Percentiles rank a stretch among this genome's conserved stretches.
These are phyloP conservation scores for Boulengeromyrus knoepffleri DNA, from an alignment of 2,113 vertebrate species.

Conservation along the genomic window DNA sequence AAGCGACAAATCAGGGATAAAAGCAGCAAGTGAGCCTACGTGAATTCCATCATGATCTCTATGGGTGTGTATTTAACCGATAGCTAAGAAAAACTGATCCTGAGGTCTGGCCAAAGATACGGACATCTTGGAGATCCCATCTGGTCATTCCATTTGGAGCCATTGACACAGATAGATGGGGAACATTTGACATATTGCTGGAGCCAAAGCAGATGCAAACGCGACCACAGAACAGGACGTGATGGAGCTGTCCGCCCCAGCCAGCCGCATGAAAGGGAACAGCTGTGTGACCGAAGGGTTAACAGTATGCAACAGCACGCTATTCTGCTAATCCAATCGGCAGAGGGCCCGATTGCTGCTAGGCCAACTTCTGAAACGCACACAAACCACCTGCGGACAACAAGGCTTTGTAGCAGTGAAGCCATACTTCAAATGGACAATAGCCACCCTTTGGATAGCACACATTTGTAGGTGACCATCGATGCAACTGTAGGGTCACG, in stretches of 20 bases:
- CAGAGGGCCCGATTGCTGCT: constrained; percentile 8
- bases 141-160: neutral
- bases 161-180: neutral
- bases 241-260: constrained; percentile 31
- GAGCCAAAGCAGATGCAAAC: neutral
- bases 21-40: neutral
- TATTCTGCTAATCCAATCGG: constrained; percentile 46
- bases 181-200: neutral
- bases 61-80: neutral
- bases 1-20: neutral
- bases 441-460: neutral
- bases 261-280: constrained; percentile 33
- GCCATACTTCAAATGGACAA: constrained; percentile 24
- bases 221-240: neutral
- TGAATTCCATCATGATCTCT: neutral
- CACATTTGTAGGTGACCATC: neutral
- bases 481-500: constrained; percentile 41
- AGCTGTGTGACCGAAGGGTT: constrained; percentile 33
- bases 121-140: neutral
- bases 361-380: constrained; percentile 13
- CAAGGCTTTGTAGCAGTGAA: constrained; percentile 43
- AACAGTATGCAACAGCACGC: constrained; percentile 40
- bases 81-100: neutral
- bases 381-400: constrained; percentile 38
- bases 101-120: neutral